Evolutionary conservation across 2,113 vertebrate species (phyloP).

Genomic region (Halichoeres trimaculatus): DNA sequence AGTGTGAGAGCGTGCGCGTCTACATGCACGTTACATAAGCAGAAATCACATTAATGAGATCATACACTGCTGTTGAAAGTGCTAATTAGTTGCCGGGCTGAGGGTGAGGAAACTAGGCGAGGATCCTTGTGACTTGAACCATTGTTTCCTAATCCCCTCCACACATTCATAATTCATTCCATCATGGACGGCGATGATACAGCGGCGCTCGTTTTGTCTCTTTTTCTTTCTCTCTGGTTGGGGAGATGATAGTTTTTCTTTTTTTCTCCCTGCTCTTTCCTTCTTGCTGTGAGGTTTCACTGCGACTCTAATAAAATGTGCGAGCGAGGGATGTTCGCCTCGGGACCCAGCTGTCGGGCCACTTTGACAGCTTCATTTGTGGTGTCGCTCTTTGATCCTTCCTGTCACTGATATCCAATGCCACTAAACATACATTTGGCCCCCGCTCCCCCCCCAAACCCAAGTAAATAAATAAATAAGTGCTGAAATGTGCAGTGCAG

Average conservation of each 20-base stretch:
- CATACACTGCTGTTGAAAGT: constrained; percentile 80
- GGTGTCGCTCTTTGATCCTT: constrained; percentile 79
- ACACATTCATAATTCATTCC: constrained; percentile 82
- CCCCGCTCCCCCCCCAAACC: constrained; percentile 35
- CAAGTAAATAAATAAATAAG: constrained; percentile 75
- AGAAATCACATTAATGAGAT: constrained; percentile 80
- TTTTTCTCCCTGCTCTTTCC: constrained; percentile 33
- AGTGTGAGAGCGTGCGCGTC: constrained; percentile 26
- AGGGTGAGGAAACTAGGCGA: constrained; percentile 77
- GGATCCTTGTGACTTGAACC: constrained; percentile 75
- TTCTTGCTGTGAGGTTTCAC: constrained; percentile 74
- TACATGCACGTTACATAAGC: constrained; percentile 74
- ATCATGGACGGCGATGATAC: constrained; percentile 69
- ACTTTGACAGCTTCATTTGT: constrained; percentile 83
- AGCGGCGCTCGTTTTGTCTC: constrained; percentile 65
- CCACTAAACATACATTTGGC: constrained; percentile 77
- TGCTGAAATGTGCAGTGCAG: constrained; percentile 43
- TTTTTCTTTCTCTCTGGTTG: constrained; percentile 59
- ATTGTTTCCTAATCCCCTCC: constrained; percentile 79
- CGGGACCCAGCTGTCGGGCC: constrained; percentile 77
- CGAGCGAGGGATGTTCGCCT: constrained; percentile 73
- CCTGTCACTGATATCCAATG: constrained; percentile 77
- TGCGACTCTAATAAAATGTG: constrained; percentile 76
- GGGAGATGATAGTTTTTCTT: constrained; percentile 62
- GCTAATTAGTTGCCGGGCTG: constrained; percentile 80